phyloP scores from a whole-genome alignment of 2,797 vertebrate genomes.

The Odontamblyopus rebecca region DNA sequence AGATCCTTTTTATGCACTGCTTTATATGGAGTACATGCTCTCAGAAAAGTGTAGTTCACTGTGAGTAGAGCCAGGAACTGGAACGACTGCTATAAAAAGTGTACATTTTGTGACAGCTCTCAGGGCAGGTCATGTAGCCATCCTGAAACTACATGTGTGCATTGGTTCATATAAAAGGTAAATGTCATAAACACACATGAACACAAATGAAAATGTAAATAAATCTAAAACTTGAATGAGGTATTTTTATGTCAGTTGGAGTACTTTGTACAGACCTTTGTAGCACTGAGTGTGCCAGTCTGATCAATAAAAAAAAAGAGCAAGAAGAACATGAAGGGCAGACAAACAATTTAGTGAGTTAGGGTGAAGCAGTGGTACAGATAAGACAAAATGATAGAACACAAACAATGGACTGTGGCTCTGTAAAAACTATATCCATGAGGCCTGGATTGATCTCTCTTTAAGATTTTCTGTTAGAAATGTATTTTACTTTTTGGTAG shows the following conservation, averaged over 20 bases:
- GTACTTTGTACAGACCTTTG: slow-evolving; percentile 31
- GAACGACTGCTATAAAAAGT: slow-evolving; percentile 1
- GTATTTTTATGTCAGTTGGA: slow-evolving; percentile 61
- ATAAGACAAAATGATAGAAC: slow-evolving; percentile 15
- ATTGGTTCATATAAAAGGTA: background rate
- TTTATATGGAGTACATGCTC: slow-evolving; percentile 26
- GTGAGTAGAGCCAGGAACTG: background rate
- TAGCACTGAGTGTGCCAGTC: slow-evolving; percentile 37
- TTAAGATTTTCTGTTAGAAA: background rate
- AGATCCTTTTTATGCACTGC: slow-evolving; percentile 40
- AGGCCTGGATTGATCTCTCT: background rate
- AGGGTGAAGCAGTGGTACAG: slow-evolving; percentile 28
- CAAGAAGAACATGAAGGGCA: slow-evolving; percentile 4
- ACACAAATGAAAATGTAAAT: slow-evolving; percentile 1
- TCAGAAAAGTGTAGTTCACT: background rate
- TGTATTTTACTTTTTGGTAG: too few species aligned
- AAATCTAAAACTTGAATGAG: slow-evolving; percentile 1
- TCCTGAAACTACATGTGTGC: background rate
- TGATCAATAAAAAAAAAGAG: slow-evolving; percentile 41
- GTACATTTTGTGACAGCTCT: background rate
- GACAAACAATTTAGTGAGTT: slow-evolving; percentile 13
- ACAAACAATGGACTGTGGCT: background rate
- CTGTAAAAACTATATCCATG: background rate
- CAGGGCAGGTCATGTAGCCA: background rate
- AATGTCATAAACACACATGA: background rate